Conservation (phyloP, 2,113 vertebrate genomes). For the Antigone vipio region DNA sequence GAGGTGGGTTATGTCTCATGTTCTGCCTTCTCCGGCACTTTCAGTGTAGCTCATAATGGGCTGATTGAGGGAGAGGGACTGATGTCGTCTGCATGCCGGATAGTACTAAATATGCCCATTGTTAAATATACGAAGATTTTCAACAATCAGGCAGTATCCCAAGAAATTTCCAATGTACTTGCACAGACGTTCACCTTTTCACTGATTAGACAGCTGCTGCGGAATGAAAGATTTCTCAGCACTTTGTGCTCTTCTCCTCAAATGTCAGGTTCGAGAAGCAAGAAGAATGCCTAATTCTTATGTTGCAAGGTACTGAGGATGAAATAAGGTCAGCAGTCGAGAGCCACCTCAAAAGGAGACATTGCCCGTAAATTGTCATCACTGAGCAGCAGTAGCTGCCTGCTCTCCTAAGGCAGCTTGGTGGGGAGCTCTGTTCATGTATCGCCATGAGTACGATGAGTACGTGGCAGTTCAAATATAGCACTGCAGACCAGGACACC, state of each 20-base stretch:
- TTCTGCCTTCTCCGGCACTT: neutral
- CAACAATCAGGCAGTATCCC: neutral
- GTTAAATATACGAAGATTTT: neutral
- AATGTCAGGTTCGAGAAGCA: neutral
- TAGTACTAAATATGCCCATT: neutral
- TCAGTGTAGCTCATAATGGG: neutral
- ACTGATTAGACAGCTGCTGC: neutral
- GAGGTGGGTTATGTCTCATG: neutral
- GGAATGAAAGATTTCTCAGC: neutral
- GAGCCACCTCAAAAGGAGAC: neutral
- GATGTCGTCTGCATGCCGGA: neutral
- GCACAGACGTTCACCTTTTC: neutral
- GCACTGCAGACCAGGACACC: neutral
- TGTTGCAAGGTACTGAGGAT: neutral
- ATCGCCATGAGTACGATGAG: rapidly evolving
- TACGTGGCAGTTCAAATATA: neutral
- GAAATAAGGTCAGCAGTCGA: neutral
- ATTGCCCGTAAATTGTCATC: neutral
- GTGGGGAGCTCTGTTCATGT: too few relatives aligned
- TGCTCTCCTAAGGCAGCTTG: neutral
- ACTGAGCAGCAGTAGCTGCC: neutral
- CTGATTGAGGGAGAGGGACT: neutral
- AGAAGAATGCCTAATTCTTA: neutral
- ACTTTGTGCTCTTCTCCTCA: neutral
- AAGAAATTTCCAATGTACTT: neutral